Conservation (phyloP, 2,888 invertebrate genomes). For the Nebria brevicollis region DNA sequence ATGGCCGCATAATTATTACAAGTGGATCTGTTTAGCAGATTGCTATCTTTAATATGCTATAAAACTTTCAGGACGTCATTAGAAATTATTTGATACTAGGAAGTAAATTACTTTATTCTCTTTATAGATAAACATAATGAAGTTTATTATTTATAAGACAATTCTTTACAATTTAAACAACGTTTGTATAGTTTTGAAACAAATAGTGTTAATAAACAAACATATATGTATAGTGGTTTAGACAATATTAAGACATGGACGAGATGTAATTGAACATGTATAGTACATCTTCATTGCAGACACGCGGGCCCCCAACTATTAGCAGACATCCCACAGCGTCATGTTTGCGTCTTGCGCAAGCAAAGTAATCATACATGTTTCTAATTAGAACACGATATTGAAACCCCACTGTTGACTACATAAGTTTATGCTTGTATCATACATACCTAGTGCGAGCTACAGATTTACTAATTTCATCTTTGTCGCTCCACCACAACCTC, state of each 20-base stretch:
- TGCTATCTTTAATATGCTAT: neutral
- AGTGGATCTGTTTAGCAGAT: neutral
- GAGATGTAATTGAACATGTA: neutral
- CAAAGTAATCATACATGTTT: constrained; percentile 46
- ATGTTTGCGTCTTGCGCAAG: constrained; percentile 39
- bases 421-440: constrained; percentile 9
- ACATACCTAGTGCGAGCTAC: neutral
- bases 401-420: constrained; percentile 32
- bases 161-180: too few species aligned
- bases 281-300: constrained; percentile 1
- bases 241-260: neutral
- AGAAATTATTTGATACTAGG: too few species aligned
- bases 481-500: neutral
- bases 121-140: too few species aligned
- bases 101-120: too few species aligned
- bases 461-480: neutral
- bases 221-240: neutral
- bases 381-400: constrained; percentile 47
- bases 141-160: too few species aligned
- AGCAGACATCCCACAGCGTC: constrained; percentile 42
- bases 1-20: neutral
- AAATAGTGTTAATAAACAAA: neutral
- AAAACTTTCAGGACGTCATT: neutral
- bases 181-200: too few species aligned
- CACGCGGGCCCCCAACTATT: constrained; percentile 28